Conservation (phyloP, 2,888 invertebrate species). For the Glaucopsyche alexis region DNA sequence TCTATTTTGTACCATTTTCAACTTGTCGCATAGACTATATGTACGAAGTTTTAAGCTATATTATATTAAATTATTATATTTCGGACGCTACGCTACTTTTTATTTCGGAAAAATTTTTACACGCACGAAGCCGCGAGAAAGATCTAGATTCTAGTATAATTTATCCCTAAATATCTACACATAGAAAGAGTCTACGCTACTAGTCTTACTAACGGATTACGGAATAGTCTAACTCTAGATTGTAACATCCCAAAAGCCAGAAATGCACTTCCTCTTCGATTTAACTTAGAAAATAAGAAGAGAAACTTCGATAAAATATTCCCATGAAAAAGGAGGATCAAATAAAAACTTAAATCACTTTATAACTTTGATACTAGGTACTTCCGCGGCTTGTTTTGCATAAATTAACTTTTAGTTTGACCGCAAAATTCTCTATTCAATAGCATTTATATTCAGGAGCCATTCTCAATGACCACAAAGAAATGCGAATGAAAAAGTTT, state of each 20-base stretch:
- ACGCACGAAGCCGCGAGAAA: no score
- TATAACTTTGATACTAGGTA: slow-evolving; percentile 46
- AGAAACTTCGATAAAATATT: slow-evolving; percentile 47
- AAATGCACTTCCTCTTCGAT: slow-evolving; percentile 40
- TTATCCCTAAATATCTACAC: no score
- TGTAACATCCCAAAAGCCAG: neutral
- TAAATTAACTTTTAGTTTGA: slow-evolving; percentile 24
- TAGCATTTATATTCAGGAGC: slow-evolving; percentile 10
- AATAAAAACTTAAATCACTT: slow-evolving; percentile 52
- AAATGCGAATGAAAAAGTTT: slow-evolving; percentile 9
- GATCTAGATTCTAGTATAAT: no score
- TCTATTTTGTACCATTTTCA: no score
- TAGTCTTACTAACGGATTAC: no score
- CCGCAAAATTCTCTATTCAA: slow-evolving; percentile 13
- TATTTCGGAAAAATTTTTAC: no score
- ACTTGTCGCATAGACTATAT: no score
- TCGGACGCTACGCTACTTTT: no score
- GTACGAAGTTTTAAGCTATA: no score
- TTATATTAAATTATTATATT: no score
- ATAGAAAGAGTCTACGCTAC: no score
- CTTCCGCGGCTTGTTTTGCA: slow-evolving; percentile 48
- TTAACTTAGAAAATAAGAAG: slow-evolving; percentile 43
- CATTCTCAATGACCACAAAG: slow-evolving; percentile 3
- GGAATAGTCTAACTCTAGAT: no score
- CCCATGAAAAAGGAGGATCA: slow-evolving; percentile 48